Base-by-base conservation (phyloP, 2,888 invertebrate species). In the Gnatocerus cornutus region DNA sequence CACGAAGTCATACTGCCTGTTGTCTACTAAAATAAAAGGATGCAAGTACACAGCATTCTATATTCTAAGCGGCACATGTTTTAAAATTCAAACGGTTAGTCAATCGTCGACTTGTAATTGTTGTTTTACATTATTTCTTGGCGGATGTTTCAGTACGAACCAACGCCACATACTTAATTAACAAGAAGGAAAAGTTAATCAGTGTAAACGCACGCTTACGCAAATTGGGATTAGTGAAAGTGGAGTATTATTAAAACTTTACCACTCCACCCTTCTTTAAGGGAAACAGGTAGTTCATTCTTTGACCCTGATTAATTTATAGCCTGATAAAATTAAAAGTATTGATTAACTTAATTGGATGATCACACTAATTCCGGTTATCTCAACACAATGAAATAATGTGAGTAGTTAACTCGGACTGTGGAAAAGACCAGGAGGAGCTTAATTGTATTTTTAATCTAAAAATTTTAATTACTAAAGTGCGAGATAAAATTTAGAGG, bases 1-100 rank as follows among this genome's bases (percentile, higher is more conserved):
- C 39, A 14, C 21, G 21, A 14, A 13, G 46, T 46, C 4, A 41
- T 41, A 55, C 27, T 39, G 45, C 29, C 56, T 27, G 59, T 67
- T 67, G 67, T 67, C 50, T 52, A 67, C 59, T 67, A 33, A 53
- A 67, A 67, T 67, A 67, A 46, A 46, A n/a, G 16, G 8, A 58
- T 39, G 37, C n/a, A 30, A 33, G 13, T 12, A 10, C 12, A 12
- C 21, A 21, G 21, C 4, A 21, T 21, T 58, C 58, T 53, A 58
- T 58, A 58, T 58, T 58, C 58, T 58, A 12, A 9, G 13, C 59
- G 6, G 13, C 59, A 3, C 27, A 21, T 33, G 10, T 33, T 59
- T 59, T 46, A 58, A 59, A 59, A 59, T 59, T 59, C 59, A 59
- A 58, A 58, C 29, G 43, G 33, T 59, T 46, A 59, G 33, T 33